A percentile compares a stretch with the other conserved stretches of the same genome.
phyloP scores from a whole-genome alignment of 2,888 invertebrate species.

The Sicus ferrugineus region DNA sequence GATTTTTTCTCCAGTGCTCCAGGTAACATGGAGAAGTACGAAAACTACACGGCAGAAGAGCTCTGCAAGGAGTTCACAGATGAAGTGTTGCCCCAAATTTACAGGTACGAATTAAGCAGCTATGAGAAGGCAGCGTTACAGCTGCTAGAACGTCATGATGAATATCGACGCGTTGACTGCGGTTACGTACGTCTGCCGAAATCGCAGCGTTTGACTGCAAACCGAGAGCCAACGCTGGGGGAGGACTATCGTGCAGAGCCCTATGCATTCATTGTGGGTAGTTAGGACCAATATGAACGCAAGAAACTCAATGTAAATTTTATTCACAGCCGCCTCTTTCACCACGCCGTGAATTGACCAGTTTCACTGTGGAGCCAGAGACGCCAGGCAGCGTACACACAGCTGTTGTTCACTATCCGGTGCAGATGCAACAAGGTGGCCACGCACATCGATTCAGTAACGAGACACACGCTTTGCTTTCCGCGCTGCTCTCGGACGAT shows the following conservation, averaged over 20 bases:
- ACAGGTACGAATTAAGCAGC: neutral
- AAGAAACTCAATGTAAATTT: neutral
- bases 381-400: constrained; percentile 1
- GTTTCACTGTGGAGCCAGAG: neutral
- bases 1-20: neutral
- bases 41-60: neutral
- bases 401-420: constrained; percentile 2
- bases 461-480: constrained; percentile 29
- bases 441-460: constrained; percentile 31
- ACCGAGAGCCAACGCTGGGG: constrained; percentile 5
- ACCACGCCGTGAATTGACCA: neutral
- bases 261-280: constrained; percentile 3
- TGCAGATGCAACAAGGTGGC: constrained; percentile 10
- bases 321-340: constrained; percentile 13
- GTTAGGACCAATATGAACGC: neutral
- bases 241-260: constrained; percentile 5
- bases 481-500: constrained; percentile 34
- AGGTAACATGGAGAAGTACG: neutral
- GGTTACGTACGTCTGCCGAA: neutral
- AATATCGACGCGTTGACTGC: neutral
- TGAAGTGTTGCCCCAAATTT: neutral
- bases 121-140: neutral
- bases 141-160: neutral
- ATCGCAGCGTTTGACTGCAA: neutral
- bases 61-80: neutral